phyloP scores from a whole-genome alignment of 1,140 invertebrate species.

The Laupala kohalensis region DNA sequence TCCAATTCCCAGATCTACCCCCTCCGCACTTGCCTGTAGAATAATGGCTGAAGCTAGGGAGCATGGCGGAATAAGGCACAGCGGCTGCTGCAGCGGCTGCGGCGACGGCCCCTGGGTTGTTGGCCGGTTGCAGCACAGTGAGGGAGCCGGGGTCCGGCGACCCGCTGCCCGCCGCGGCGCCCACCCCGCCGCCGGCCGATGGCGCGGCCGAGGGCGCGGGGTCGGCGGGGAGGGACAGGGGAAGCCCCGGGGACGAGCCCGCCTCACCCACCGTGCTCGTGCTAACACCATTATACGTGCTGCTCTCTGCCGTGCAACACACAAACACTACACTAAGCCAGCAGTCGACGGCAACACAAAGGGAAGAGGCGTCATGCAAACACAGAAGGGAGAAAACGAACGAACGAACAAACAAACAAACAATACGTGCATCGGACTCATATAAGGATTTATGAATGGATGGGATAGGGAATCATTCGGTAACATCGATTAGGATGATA shows the following conservation, averaged over 20 bases:
- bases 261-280: conserved; percentile 26
- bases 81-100: conserved; percentile 28
- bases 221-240: conserved; percentile 41
- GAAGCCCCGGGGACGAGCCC: conserved; percentile 31
- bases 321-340: conserved; percentile 11
- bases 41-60: conserved; percentile 58
- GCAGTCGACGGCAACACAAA: neutral
- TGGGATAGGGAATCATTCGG: no score
- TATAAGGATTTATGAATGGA: no score
- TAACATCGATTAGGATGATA: no score
- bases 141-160: conserved; percentile 24
- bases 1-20: no score
- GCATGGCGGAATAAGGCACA: conserved; percentile 44
- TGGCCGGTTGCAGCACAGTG: conserved; percentile 38
- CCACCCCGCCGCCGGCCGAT: conserved; percentile 23
- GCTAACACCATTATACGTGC: conserved; percentile 15
- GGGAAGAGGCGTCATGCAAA: neutral
- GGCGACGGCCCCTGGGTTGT: conserved; percentile 36
- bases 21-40: conserved; percentile 53
- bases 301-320: conserved; percentile 21
- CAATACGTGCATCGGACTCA: neutral
- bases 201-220: conserved; percentile 29
- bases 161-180: conserved; percentile 23
- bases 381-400: neutral
- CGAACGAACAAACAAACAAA: no score